Evolutionary conservation across 1,140 invertebrate genomes (phyloP), one percentile per base, ranked within the genome.

Genomic region (Cherax quadricarinatus): DNA sequence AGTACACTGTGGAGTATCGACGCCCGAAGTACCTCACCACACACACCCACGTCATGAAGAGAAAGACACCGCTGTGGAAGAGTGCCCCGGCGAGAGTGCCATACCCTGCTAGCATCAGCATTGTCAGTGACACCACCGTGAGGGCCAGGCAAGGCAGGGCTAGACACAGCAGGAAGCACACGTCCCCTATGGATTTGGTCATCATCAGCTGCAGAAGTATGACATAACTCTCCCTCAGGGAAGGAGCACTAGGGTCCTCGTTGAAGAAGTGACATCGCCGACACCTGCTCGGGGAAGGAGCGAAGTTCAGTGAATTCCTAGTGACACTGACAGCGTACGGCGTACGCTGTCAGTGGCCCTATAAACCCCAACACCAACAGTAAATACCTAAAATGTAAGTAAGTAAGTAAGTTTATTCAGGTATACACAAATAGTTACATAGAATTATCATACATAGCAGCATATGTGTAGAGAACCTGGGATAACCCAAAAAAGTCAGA

Each of bases 241-340:
- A 70, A 14, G 88, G 88, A 21, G 88, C 88, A 12, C 83, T 80
- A 2, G 88, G 88, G 88, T 89, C 88, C 80, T 89, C 88, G 21
- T 73, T 82, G 88, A 73, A 89, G 30, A 62, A 49, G 60, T 89
- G 80, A 60, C 88, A 89, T 18, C 88, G 60, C 0, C 80, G 57
- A 66, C 88, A 89, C 21, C 88, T 89, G 80, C 57, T 49, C 14
- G 53, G 9, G 6, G 5, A 57, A 57, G 30, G 41, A 57, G 14
- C 53, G 14, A 57, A 41, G 30, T 41, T 41, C 30, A 41, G 30
- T 41, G 30, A 41, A 41, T 41, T 41, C 30, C 30, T 41, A 41
- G 30, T 0, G 30, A n/a, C n/a, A n/a, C n/a, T n/a, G n/a, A n/a
- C n/a, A n/a, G n/a, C n/a, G n/a, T 41, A 41, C 30, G 30, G 30